A percentile compares a stretch with the other conserved stretches of the same genome.
phyloP scores from a whole-genome alignment of 2,888 invertebrate genomes.

The Melanchra persicariae region DNA sequence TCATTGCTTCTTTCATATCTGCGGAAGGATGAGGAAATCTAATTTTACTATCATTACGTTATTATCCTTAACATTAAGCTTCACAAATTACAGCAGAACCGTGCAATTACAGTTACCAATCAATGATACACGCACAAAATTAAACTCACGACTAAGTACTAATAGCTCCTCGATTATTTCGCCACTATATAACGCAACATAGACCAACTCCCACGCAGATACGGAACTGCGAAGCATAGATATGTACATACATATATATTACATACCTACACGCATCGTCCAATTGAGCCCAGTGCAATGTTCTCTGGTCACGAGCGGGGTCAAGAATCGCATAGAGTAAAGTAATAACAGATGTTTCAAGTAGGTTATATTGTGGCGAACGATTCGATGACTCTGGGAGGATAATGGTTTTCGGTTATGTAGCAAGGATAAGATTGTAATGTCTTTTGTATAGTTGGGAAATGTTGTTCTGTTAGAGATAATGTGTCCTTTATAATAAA shows the following conservation, averaged over 20 bases:
- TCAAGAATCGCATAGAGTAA: slow-evolving; percentile 84
- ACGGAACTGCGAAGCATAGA: slow-evolving; percentile 60
- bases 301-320: slow-evolving; percentile 88
- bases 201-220: slow-evolving; percentile 61
- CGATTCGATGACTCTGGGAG: slow-evolving; percentile 35
- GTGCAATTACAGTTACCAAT: slow-evolving; percentile 11
- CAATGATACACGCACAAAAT: slow-evolving; percentile 8
- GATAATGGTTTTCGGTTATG: slow-evolving; percentile 37
- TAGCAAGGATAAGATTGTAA: slow-evolving; percentile 18
- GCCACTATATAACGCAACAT: slow-evolving; percentile 22
- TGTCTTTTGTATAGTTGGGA: slow-evolving; percentile 1
- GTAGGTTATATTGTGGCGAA: slow-evolving; percentile 31
- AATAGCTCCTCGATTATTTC: slow-evolving; percentile 15
- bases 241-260: slow-evolving; percentile 15
- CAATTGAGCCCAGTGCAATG: slow-evolving; percentile 88
- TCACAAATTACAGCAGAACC: not conserved
- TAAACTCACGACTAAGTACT: slow-evolving; percentile 5
- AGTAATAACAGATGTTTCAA: slow-evolving; percentile 47
- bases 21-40: not conserved
- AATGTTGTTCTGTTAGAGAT: not conserved
- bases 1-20: not conserved
- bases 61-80: slow-evolving; percentile 7
- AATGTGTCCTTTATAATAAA: too few relatives aligned
- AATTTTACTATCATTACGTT: not conserved
- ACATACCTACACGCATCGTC: slow-evolving; percentile 65